phyloP scores from a whole-genome alignment of 1,140 invertebrate genomes.

The Aradophagus sp. region DNA sequence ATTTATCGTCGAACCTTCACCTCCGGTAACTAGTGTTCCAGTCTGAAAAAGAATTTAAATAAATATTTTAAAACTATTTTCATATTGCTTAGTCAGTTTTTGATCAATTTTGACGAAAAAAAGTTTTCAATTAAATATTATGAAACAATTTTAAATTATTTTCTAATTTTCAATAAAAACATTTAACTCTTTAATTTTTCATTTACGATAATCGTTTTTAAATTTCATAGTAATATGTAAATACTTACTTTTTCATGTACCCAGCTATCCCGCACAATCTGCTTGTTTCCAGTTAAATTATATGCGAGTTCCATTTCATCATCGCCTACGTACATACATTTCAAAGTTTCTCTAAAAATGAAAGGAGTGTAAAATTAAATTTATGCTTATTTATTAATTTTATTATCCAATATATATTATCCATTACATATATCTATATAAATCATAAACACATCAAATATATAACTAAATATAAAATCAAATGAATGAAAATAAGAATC shows the following conservation, averaged over 20 bases:
- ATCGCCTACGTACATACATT: conserved; percentile 75
- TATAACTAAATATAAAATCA: too few species aligned
- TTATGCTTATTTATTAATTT: conserved; percentile 16
- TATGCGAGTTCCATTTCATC: conserved; percentile 75
- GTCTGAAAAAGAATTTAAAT: conserved; percentile 68
- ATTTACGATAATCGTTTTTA: not conserved
- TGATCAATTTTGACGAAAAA: too few species aligned
- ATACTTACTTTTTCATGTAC: conserved; percentile 77
- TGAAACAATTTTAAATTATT: too few species aligned
- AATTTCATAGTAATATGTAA: too few species aligned
- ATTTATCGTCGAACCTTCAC: conserved; percentile 79
- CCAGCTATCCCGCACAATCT: conserved; percentile 80
- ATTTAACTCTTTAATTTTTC: too few species aligned
- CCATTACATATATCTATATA: too few species aligned
- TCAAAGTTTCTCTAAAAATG: conserved; percentile 73
- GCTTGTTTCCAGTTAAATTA: conserved; percentile 78
- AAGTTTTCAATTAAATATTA: too few species aligned
- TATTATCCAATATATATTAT: too few species aligned
- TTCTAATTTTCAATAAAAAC: too few species aligned
- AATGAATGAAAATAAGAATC: too few species aligned
- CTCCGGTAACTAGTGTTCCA: conserved; percentile 78
- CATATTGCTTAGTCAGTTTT: too few species aligned
- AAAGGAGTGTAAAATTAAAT: conserved; percentile 2
- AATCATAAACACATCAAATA: too few species aligned
- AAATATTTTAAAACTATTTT: conserved; percentile 5